Evolutionary conservation across 2,888 invertebrate species (phyloP), one percentile per base, ranked within the genome.

Genomic region (Microdon myrmicae): DNA sequence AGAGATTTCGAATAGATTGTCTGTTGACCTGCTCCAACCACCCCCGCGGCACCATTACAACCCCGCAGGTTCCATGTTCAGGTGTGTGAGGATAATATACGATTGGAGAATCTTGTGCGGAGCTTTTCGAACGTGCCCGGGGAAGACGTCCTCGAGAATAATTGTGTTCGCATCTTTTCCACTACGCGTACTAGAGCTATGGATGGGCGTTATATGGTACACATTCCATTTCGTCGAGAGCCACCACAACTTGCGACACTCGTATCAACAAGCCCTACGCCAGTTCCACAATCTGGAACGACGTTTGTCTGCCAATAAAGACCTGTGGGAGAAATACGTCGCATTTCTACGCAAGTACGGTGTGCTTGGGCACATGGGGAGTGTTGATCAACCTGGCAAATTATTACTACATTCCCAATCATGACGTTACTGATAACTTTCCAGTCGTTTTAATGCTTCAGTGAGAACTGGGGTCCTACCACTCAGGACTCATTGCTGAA

Each of bases 381-480:
- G 16, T 5, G 9, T 29, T 4, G 4, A 25, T 44, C 3, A 38
- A 10, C 16, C 44, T 14, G 16, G 58, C 44, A 7, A 9, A 45
- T 22, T 53, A 51, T n/a, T n/a, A n/a, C n/a, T n/a, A n/a, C n/a
- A n/a, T n/a, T n/a, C n/a, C n/a, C n/a, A n/a, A n/a, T n/a, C n/a
- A n/a, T n/a, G n/a, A n/a, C n/a, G n/a, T n/a, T n/a, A n/a, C n/a
- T n/a, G n/a, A n/a, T n/a, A 48, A 58, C 22, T 55, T 55, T 16
- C 32, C 49, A 3, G 54, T 59, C 1, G 66, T 66, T 0, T 54
- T 10, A 54, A 54, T 9, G 58, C 53, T 2, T 67, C 55, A 1
- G 53, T 38, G 2, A 12, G 28, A 2, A 45, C 49, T 0, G 32
- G 6, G 54, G 45, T 8, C 25, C 37, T 4, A 47, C 20, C 4